These are phyloP conservation scores for Poecilia velifera DNA, from an alignment of 2,797 vertebrate genomes.

Conservation along the genomic window DNA sequence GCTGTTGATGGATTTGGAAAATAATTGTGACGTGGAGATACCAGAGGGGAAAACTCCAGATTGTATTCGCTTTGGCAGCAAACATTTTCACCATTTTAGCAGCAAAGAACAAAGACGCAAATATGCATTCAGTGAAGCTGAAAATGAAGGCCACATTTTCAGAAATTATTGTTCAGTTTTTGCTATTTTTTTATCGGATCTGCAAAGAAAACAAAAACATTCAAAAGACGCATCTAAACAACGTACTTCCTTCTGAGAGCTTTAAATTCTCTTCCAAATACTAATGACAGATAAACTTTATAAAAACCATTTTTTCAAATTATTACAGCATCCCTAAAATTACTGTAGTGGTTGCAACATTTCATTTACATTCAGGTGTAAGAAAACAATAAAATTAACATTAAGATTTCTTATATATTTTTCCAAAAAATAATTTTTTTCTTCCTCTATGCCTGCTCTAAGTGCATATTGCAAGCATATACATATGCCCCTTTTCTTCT, in stretches of 20 bases:
- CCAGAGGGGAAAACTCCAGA: neutral
- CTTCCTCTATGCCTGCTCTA: neutral
- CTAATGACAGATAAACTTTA: conserved; percentile 45
- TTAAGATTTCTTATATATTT: neutral
- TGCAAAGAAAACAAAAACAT: neutral
- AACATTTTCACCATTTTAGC: neutral
- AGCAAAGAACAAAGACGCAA: neutral
- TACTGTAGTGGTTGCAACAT: conserved; percentile 26
- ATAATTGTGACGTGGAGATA: neutral
- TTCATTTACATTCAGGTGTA: conserved; percentile 1
- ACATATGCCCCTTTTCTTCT: conserved; percentile 5
- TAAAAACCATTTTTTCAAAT: conserved; percentile 25
- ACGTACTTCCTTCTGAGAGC: neutral
- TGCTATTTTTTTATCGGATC: neutral
- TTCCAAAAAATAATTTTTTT: neutral
- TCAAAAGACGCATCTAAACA: neutral
- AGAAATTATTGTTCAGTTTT: neutral
- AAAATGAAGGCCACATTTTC: neutral
- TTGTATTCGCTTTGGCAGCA: neutral
- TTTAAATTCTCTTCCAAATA: conserved; percentile 54
- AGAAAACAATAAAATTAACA: neutral
- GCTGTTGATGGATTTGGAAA: neutral
- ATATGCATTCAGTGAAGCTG: neutral
- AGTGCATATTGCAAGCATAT: conserved; percentile 8
- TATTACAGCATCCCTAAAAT: conserved; percentile 38